phyloP scores from a whole-genome alignment of 2,797 vertebrate genomes.

The Menidia menidia region DNA sequence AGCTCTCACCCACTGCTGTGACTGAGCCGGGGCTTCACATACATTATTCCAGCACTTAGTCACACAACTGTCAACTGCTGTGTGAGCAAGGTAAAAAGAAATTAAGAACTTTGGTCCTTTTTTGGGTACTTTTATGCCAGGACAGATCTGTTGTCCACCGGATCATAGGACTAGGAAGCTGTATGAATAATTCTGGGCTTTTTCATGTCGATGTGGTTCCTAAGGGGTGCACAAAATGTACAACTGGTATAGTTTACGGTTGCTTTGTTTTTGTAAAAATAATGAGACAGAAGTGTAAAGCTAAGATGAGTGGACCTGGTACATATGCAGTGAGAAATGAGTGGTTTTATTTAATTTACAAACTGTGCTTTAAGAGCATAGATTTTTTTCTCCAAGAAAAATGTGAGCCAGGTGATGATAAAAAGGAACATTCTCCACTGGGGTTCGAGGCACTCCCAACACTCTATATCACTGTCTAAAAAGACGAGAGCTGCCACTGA shows the following conservation, averaged over 20 bases:
- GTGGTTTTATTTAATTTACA: constrained; percentile 60
- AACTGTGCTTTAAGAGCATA: constrained; percentile 45
- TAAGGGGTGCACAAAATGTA: constrained; percentile 70
- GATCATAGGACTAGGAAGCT: constrained; percentile 64
- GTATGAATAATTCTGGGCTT: constrained; percentile 37
- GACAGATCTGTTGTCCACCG: constrained; percentile 55
- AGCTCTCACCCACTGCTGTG: constrained; percentile 36
- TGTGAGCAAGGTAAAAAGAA: constrained; percentile 34
- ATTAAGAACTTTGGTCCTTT: constrained; percentile 38
- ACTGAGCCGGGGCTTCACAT: constrained; percentile 30
- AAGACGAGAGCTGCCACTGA: constrained; percentile 57
- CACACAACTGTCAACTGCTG: constrained; percentile 54
- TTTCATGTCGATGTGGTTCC: constrained; percentile 66
- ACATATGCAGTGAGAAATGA: constrained; percentile 43
- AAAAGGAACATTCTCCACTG: constrained; percentile 55
- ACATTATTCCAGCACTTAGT: constrained; percentile 51
- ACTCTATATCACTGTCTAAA: constrained; percentile 55
- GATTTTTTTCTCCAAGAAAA: constrained; percentile 53
- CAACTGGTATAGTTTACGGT: constrained; percentile 41
- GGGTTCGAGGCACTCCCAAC: constrained; percentile 58
- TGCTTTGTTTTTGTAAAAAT: constrained; percentile 55
- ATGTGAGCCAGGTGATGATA: constrained; percentile 47
- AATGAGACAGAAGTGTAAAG: constrained; percentile 19
- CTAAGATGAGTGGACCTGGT: constrained; percentile 31
- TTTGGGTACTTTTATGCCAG: constrained; percentile 45